A percentile compares a stretch with the other conserved stretches of the same genome.
These are phyloP conservation scores for Cerastoderma edule DNA, from an alignment of 2,888 invertebrate genomes.

Conservation along the genomic window DNA sequence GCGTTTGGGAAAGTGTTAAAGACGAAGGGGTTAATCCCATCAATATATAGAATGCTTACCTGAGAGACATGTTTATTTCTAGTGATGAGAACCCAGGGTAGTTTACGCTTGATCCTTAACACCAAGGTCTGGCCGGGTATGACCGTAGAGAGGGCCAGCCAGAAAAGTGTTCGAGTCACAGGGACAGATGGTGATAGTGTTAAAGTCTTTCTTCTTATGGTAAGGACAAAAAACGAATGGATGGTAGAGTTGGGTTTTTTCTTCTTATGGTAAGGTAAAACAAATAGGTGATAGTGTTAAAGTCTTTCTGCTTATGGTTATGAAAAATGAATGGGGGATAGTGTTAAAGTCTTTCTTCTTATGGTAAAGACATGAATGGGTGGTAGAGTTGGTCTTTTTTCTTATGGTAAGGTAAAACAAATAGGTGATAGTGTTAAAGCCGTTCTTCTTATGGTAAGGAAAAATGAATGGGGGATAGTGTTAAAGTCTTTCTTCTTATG, in stretches of 20 bases:
- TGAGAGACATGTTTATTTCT: too few relatives aligned
- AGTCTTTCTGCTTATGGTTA: too few relatives aligned
- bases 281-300: too few relatives aligned
- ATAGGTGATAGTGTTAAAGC: too few relatives aligned
- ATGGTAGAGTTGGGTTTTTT: not conserved
- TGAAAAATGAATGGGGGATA: too few relatives aligned
- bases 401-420: too few relatives aligned
- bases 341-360: slow-evolving; percentile 93
- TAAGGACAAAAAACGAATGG: slow-evolving; percentile 84
- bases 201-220: slow-evolving; percentile 94
- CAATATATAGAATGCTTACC: too few relatives aligned
- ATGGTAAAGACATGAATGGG: slow-evolving; percentile 87
- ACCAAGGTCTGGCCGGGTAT: slow-evolving; percentile 97
- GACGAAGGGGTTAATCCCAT: too few relatives aligned
- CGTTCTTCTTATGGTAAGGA: too few relatives aligned
- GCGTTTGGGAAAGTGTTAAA: too few relatives aligned
- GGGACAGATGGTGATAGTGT: slow-evolving; percentile 89
- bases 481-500: slow-evolving; percentile 94
- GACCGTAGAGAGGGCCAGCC: slow-evolving; percentile 94
- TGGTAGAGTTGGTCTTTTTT: not conserved
- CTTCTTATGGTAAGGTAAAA: too few relatives aligned
- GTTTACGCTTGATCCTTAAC: slow-evolving; percentile 94
- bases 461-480: slow-evolving; percentile 87
- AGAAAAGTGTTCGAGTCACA: slow-evolving; percentile 94
- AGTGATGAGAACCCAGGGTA: slow-evolving; percentile 95